Conservation (phyloP, 2,113 vertebrate genomes). For the Recurvirostra avosetta region DNA sequence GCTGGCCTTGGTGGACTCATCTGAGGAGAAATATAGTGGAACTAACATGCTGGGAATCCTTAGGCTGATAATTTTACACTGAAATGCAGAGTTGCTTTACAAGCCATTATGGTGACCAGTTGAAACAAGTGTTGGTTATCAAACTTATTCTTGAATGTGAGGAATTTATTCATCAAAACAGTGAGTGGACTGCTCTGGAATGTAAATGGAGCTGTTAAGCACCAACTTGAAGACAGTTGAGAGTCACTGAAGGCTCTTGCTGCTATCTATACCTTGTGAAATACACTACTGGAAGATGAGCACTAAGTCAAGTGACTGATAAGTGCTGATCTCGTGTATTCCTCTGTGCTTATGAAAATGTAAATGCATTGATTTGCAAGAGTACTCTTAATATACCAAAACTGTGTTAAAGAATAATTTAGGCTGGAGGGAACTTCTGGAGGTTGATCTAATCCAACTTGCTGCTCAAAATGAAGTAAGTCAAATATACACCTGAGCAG, state of each 20-base stretch:
- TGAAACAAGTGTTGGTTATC: background rate
- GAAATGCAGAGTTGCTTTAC: background rate
- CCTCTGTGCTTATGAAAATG: background rate
- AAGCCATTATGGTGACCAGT: background rate
- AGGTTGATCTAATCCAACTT: background rate
- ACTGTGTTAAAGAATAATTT: background rate
- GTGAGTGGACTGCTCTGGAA: background rate
- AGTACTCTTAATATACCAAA: background rate
- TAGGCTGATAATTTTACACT: background rate
- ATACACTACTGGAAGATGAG: background rate
- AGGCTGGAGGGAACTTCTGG: background rate
- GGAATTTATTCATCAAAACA: background rate
- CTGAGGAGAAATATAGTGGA: background rate
- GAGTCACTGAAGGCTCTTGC: background rate
- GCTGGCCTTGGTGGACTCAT: background rate
- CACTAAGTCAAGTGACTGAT: background rate
- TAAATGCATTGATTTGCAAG: background rate
- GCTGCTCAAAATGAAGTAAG: background rate
- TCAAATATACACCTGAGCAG: background rate
- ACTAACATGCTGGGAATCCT: background rate
- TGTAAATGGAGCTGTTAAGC: background rate
- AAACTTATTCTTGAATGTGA: background rate
- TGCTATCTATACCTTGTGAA: background rate
- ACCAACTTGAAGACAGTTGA: background rate
- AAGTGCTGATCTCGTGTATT: background rate